Conservation (phyloP, 2,888 invertebrate species). For the Luperina testacea region DNA sequence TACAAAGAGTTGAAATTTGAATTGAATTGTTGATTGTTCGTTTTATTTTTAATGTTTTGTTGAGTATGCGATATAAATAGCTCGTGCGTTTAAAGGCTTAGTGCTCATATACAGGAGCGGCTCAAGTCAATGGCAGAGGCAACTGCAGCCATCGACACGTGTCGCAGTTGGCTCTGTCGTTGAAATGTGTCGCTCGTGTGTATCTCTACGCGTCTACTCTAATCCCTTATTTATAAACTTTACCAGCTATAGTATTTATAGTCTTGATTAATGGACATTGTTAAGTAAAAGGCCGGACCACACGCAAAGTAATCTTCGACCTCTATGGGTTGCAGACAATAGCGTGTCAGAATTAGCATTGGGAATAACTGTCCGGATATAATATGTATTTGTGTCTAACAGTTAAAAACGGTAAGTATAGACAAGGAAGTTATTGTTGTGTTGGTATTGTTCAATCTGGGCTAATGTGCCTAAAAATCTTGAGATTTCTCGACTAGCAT, state of each 20-base stretch:
- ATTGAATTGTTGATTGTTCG: too few species aligned
- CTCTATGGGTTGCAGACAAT: conserved; percentile 47
- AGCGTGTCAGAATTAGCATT: conserved; percentile 50
- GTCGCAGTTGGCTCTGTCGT: too few species aligned
- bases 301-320: conserved; percentile 37
- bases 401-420: conserved; percentile 3
- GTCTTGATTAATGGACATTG: conserved; percentile 25
- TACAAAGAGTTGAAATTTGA: not conserved
- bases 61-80: not conserved
- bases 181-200: too few species aligned
- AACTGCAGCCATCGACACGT: too few species aligned
- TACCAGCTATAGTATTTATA: conserved; percentile 16
- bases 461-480: not conserved
- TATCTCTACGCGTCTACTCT: not conserved
- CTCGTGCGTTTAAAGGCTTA: not conserved
- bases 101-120: too few species aligned
- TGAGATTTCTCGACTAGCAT: not conserved
- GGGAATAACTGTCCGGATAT: conserved; percentile 18
- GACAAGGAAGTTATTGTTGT: not conserved
- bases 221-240: conserved; percentile 7
- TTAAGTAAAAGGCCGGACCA: conserved; percentile 52
- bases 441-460: conserved; percentile 6
- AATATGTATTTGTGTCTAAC: conserved; percentile 19
- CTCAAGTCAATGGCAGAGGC: too few species aligned
- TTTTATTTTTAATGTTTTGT: too few species aligned